Conservation (phyloP, 2,888 invertebrate species). For the Heteropelma amictum region DNA sequence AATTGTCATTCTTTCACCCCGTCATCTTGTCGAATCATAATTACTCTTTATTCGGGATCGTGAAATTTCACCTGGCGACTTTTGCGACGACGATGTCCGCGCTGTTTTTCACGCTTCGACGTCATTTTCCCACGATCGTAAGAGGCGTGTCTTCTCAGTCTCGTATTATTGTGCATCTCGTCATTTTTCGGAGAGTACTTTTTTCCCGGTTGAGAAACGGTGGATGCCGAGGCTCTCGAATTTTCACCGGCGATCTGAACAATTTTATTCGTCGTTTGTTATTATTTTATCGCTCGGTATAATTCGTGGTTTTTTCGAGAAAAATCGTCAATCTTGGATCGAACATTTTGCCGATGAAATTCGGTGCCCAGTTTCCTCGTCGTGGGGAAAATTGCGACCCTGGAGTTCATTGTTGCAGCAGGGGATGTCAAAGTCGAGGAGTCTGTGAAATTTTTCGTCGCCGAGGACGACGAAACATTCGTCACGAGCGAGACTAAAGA, state of each 20-base stretch:
- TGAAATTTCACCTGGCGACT: slow-evolving; percentile 16
- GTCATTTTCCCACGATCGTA: background rate
- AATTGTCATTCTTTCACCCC: background rate
- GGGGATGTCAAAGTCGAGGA: too few relatives aligned
- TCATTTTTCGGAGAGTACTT: background rate
- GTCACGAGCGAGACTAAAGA: background rate
- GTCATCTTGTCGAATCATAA: background rate
- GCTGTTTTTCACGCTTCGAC: slow-evolving; percentile 1
- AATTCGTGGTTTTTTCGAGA: too few relatives aligned
- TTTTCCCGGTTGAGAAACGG: background rate
- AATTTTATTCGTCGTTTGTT: background rate
- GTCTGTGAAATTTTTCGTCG: slow-evolving; percentile 13
- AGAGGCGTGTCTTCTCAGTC: slow-evolving; percentile 37
- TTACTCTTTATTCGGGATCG: background rate
- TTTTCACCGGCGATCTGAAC: background rate
- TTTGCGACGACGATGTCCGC: slow-evolving; percentile 7
- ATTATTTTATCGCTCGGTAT: too few relatives aligned
- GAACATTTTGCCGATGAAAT: too few relatives aligned
- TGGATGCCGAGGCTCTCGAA: background rate
- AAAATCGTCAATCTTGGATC: too few relatives aligned
- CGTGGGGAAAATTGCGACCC: too few relatives aligned
- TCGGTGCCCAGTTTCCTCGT: too few relatives aligned
- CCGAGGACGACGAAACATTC: background rate
- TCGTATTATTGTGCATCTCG: slow-evolving; percentile 12
- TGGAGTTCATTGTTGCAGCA: too few relatives aligned